A percentile compares a stretch with the other conserved stretches of the same genome.
phyloP scores from a whole-genome alignment of 2,888 invertebrate species.

The Netelia virgata region DNA sequence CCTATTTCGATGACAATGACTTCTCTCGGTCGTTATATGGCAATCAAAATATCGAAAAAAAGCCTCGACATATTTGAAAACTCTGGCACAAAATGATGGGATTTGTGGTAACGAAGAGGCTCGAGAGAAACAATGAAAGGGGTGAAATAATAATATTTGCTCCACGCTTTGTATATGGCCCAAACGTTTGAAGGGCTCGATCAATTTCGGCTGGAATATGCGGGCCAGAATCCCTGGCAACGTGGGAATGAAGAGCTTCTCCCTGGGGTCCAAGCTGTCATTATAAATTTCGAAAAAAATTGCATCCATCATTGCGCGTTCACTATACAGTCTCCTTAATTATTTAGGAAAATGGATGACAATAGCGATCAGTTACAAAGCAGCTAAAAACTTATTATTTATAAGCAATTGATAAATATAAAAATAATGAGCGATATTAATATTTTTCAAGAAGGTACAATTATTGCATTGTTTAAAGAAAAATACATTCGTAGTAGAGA shows the following conservation, averaged over 20 bases:
- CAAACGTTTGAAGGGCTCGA: conserved; percentile 29
- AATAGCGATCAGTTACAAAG: background rate
- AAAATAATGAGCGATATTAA: background rate
- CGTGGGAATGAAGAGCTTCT: background rate
- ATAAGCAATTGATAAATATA: background rate
- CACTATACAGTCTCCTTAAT: conserved; percentile 2
- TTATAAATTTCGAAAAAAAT: conserved; percentile 19
- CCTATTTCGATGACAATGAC: too few relatives aligned
- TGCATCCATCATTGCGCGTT: background rate
- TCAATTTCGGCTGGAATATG: conserved; percentile 13
- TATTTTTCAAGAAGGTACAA: too few relatives aligned
- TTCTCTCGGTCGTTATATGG: too few relatives aligned
- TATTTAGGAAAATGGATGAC: background rate
- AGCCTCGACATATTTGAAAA: background rate
- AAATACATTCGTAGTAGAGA: too few relatives aligned
- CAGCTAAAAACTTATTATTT: too few relatives aligned
- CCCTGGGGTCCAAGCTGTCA: conserved; percentile 7
- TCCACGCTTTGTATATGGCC: background rate
- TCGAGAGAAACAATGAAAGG: background rate
- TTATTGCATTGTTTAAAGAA: too few relatives aligned
- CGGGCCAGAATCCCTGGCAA: conserved; percentile 21
- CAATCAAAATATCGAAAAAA: background rate
- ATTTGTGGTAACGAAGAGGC: background rate
- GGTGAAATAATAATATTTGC: background rate
- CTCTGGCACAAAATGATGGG: background rate